Evolutionary conservation across 2,888 invertebrate genomes (phyloP), one percentile per base, ranked within the genome.

Genomic region (Galeruca laticollis): DNA sequence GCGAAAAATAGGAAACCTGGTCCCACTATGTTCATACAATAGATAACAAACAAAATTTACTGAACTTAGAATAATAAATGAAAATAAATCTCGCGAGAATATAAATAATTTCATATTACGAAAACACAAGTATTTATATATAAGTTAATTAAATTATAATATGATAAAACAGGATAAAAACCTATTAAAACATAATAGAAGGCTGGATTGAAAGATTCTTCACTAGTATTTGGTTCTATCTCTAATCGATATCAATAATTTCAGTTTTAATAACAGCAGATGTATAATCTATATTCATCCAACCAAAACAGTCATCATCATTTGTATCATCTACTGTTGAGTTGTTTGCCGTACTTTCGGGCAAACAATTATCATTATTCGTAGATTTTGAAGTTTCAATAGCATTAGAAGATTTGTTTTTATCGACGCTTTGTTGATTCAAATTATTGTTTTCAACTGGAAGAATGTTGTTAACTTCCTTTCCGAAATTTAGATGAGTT

Each of bases 231-330:
- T n/a, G n/a, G 40, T 47, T 47, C 47, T 47, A 47, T 15, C 47
- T 47, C 15, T 47, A 15, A 15, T 47, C 47, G 15, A 8, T 18
- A 47, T 47, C 47, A 18, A 18, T 47, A 47, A 15, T 15, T 59
- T 59, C 59, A 40, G 59, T 59, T 37, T 59, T 59, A 11, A 59
- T 37, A 15, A 37, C 59, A 20, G 35, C 15, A 37, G 35, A 18
- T 20, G 20, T 6, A 40, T 37, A 59, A 37, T 59, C 59, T 18
- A 37, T 40, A 18, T 40, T 40, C 18, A 37, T 59, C 59, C 59
- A 59, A 37, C 37, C 37, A 40, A 37, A 59, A 13, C 13, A 37
- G n/a, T 35, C 56, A 20, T 37, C n/a, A n/a, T n/a, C 37, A 37
- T 59, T 15, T 54, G 54, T 54, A 21, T 54, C 26, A 21, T 31